Percentiles rank a stretch among this genome's conserved stretches.
These are phyloP conservation scores for Galeopsomyia nigrocyanea DNA, from an alignment of 2,888 invertebrate genomes.

Conservation along the genomic window DNA sequence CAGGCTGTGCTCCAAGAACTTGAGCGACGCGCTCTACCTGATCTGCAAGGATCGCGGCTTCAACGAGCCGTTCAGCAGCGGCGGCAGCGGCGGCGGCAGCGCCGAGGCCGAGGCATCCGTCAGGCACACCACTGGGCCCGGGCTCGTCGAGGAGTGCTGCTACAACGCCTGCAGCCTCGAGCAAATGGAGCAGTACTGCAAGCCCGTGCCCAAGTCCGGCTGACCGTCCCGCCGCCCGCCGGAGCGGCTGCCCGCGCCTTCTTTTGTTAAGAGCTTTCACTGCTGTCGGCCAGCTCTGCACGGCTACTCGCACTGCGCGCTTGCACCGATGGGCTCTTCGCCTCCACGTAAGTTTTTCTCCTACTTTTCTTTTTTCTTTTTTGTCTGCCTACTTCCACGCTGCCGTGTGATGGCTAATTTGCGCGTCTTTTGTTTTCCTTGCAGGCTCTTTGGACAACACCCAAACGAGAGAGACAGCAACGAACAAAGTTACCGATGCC, in stretches of 20 bases:
- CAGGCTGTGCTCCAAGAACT: slow-evolving; percentile 60
- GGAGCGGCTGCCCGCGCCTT: not conserved
- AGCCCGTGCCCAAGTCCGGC: slow-evolving; percentile 42
- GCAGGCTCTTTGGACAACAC: too few relatives aligned
- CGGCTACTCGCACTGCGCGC: not conserved
- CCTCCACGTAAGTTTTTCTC: too few relatives aligned
- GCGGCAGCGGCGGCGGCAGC: slow-evolving; percentile 53
- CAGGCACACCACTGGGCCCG: slow-evolving; percentile 51
- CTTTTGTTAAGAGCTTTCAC: not conserved
- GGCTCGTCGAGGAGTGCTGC: slow-evolving; percentile 65
- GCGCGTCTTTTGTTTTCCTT: too few relatives aligned
- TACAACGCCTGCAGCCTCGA: slow-evolving; percentile 58
- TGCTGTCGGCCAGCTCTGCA: not conserved
- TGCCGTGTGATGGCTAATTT: too few relatives aligned
- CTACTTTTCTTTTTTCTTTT: too few relatives aligned
- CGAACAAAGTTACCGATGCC: too few relatives aligned
- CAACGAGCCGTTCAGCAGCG: slow-evolving; percentile 61
- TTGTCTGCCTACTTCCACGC: too few relatives aligned
- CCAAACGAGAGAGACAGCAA: too few relatives aligned
- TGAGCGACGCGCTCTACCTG: slow-evolving; percentile 63
- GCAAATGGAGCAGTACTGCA: slow-evolving; percentile 64
- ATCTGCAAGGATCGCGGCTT: slow-evolving; percentile 58
- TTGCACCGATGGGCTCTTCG: too few relatives aligned
- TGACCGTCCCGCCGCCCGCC: not conserved
- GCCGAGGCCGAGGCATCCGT: slow-evolving; percentile 52